Evolutionary conservation across 2,113 vertebrate species (phyloP).

Genomic region (Cichladusa arquata): DNA sequence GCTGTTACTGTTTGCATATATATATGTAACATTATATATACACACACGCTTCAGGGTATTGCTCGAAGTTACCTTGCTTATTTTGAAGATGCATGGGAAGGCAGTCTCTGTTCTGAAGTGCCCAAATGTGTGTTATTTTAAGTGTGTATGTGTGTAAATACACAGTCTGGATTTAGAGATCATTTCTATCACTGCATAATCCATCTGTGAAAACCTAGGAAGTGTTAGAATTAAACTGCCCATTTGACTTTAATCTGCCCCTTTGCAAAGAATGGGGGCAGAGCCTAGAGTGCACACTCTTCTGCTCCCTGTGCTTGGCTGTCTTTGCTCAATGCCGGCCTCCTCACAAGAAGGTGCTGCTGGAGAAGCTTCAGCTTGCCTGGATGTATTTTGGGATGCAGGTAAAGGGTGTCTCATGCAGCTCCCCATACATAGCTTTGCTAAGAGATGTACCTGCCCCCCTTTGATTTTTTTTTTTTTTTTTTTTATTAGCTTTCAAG

Average conservation of each 20-base stretch:
- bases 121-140: background rate
- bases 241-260: background rate
- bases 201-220: background rate
- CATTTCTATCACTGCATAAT: background rate
- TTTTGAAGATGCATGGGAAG: background rate
- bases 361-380: background rate
- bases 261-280: background rate
- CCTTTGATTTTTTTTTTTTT: background rate
- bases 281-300: rapidly evolving
- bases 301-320: background rate
- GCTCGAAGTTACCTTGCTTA: background rate
- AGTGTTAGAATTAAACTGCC: background rate
- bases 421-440: background rate
- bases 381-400: background rate
- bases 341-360: background rate
- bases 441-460: background rate
- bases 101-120: background rate
- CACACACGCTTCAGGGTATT: background rate
- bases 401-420: background rate
- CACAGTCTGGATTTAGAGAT: background rate
- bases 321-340: background rate
- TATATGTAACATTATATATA: background rate
- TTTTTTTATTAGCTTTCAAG: background rate
- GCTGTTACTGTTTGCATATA: background rate
- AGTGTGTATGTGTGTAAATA: background rate